Evolutionary conservation across 2,113 vertebrate species (phyloP), one percentile per base, ranked within the genome.

Genomic region (Serinus canaria): DNA sequence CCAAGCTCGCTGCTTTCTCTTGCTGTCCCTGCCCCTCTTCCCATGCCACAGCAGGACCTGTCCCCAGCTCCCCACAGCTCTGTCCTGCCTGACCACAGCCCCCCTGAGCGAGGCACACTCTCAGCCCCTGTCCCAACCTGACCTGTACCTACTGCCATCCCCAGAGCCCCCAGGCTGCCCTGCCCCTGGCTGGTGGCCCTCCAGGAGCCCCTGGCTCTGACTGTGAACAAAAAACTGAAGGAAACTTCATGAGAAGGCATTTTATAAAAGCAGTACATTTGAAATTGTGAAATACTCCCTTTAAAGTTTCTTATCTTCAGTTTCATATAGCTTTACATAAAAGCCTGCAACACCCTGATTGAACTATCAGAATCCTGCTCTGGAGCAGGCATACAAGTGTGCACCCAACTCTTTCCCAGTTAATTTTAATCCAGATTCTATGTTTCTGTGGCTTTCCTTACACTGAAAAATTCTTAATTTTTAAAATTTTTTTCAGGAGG

Each of bases 81-180:
- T 77, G 16, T 10, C 22, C 24, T 9, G 7, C 28, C 37, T 33
- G 18, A 13, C 17, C 24, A 17, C 12, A 17, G 7, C 1, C 2
- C 9, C 17, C 20, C 22, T 81, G 13, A 53, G 13, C 13, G 15
- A 92, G 37, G 7, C 0, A 3, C 12, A 23, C 14, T 24, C 0
- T 18, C 12, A 4, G 3, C 4, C 15, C 18, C 1, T 22, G 41
- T 66, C 16, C 15, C 15, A 56, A 16, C 5, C 21, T 44, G 30
- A n/a, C 7, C 24, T 62, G 35, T 15, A 11, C 17, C 17, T n/a
- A n/a, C n/a, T n/a, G n/a, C n/a, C n/a, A n/a, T n/a, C n/a, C n/a
- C n/a, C n/a, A 0, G 4, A 55, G 43, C 1, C 3, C 13, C 6
- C 24, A 1, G 0, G 3, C 22, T 87, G 49, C 31, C 15, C 46